A percentile compares a stretch with the other conserved stretches of the same genome.
These are phyloP conservation scores for Anser cygnoides DNA, from an alignment of 2,113 vertebrate genomes.

Conservation along the genomic window DNA sequence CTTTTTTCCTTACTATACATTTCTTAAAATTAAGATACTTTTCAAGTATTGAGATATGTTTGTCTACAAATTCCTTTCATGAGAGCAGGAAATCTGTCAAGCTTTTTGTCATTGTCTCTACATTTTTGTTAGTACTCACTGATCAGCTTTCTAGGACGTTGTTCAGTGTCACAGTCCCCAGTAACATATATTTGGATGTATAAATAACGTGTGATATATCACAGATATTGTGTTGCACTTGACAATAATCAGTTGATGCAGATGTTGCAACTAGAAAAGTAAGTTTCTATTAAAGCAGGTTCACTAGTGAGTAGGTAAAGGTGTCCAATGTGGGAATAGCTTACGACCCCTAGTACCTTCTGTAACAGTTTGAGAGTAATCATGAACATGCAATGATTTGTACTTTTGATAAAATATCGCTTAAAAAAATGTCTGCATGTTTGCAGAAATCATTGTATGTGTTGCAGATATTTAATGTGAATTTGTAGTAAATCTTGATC, in stretches of 20 bases:
- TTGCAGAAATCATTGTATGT: neutral
- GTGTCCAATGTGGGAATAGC: neutral
- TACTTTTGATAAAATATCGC: neutral
- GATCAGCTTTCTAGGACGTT: neutral
- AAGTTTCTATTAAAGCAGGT: neutral
- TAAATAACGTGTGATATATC: neutral
- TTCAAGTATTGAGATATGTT: neutral
- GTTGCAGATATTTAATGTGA: neutral
- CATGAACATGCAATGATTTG: neutral
- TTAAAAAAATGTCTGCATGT: neutral
- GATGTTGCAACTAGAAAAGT: neutral
- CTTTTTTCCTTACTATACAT: neutral
- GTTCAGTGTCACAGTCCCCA: neutral
- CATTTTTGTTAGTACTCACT: rapidly evolving
- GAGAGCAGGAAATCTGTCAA: neutral
- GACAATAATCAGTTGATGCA: neutral
- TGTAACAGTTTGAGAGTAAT: neutral
- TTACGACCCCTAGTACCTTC: neutral
- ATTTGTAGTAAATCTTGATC: neutral
- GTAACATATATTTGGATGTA: neutral
- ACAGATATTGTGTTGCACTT: neutral
- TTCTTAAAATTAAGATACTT: neutral
- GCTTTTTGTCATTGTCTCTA: neutral
- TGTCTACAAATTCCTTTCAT: neutral
- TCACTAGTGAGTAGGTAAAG: neutral